Evolutionary conservation across 2,797 vertebrate species (phyloP), one percentile per base, ranked within the genome.

Genomic region (Parauchenoglanis ngamensis): DNA sequence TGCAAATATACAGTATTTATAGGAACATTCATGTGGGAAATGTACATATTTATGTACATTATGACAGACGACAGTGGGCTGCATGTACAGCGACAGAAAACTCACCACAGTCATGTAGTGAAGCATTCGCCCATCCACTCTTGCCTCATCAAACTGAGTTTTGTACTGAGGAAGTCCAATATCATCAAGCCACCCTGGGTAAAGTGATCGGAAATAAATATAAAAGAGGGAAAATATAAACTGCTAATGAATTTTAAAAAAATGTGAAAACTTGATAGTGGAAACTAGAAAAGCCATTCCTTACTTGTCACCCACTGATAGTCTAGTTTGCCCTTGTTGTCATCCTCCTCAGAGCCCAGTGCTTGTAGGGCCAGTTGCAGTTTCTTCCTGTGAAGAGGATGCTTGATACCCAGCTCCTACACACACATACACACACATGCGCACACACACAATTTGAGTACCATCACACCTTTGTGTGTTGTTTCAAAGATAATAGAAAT

Each of bases 281-380:
- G 56, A 68, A 83, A 81, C 17, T 19, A 12, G 23, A 61, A 85
- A 86, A 85, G 4, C 11, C 15, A 4, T 79, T 79, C 0, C 97
- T 97, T 95, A 99, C 98, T 96, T 25, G 98, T 99, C 90, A 99
- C 98, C 98, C 98, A 99, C 93, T 97, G 96, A 94, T 97, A 99
- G 94, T 99, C 98, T 89, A 99, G 93, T 90, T 98, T 98, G 49
- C 98, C 97, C 25, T 98, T 97, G 89, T 95, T 98, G 80, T 98
- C 97, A 65, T 99, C 98, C 90, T 99, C 98, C 91, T 99, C 98
- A 0, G 98, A 99, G 23, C 98, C 98, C 0, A 99, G 94, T 0
- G 98, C 97, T 94, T 99, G 98, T 90, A 99, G 94, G 35, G 98
- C 97, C 75, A 99, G 95, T 93, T 99, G 98, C 40, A 99, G 97